Evolutionary conservation across 2,113 vertebrate genomes (phyloP), one percentile per base, ranked within the genome.

Genomic region (Nannospalax galili): DNA sequence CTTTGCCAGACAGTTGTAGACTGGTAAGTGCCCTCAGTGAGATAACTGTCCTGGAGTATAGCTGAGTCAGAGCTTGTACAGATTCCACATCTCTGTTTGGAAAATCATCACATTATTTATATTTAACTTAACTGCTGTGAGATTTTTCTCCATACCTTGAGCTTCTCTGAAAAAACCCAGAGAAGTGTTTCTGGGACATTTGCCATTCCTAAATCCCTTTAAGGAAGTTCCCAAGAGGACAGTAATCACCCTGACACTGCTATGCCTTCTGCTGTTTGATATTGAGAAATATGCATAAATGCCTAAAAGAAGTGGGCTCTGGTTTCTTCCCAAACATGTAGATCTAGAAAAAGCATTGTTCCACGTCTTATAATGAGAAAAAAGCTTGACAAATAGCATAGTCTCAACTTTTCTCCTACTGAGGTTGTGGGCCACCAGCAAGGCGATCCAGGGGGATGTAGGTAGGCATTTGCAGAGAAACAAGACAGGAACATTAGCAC

Each of bases 131-230:
- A 74, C 7, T 35, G 11, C 58, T 79, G 8, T 91, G 79, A 62
- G 28, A 28, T 58, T 30, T 32, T 35, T 77, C 58, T 40, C 6
- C 7, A 45, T 60, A 58, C 9, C 40, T 88, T 91, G 75, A 7
- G 60, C 88, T 94, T 94, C 60, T 84, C 15, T 77, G 85, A 84
- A 92, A 77, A 45, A 93, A 65, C 20, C 48, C 48, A 52, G 6
- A 11, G 48, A 52, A 52, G 11, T 52, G 48, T 52, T 52, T 89
- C 58, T 75, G 56, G 60, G 69, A 52, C n/a, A 93, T 88, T 48
- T 75, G 52, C 94, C 67, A 24, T 52, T 91, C 40, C 37, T 78
- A 82, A 94, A 77, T 2, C 14, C 35, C 73, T 48, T 87, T 85
- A 67, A 81, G 60, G 30, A 92, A 75, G 42, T 91, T 92, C 84